Evolutionary conservation across 2,888 invertebrate genomes (phyloP), one percentile per base, ranked within the genome.

Genomic region (Tenthredo scrophulariae): DNA sequence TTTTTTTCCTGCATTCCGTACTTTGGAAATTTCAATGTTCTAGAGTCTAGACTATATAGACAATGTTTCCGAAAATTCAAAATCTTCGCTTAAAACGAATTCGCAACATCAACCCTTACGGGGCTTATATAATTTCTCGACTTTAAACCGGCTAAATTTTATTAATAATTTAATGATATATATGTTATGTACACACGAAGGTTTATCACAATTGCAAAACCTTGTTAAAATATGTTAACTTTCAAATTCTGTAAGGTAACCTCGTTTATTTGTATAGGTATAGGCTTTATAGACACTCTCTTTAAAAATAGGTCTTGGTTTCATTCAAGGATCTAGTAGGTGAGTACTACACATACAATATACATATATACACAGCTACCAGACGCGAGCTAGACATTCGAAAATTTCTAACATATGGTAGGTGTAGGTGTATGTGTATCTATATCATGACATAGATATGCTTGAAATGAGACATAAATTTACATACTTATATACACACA

Each of bases 271-370:
- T 22, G 22, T 58, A 58, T 62, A 62, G 18, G 0, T 62, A 62
- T 62, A 62, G 13, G 3, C 62, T 4, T 29, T 26, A 62, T 26
- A 62, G 3, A 67, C 67, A 13, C 67, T 67, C 89, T 90, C 89
- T 91, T 91, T 91, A 91, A 91, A 91, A 91, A 91, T 91, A 91
- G 91, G 67, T 67, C 67, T 67, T 67, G 87, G 90, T 88, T 91
- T 91, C 91, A 91, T 92, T 91, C 91, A 91, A 91, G 91, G 91
- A 91, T 91, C 90, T 74, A 18, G 18, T 50, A 50, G 18, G 7
- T 54, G 7, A 6, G 18, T 50, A 50, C 18, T 37, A 9, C 26
- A 88, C 87, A 18, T 50, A 50, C 18, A 18, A 50, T 50, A 50
- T 54, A 54, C 7, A 54, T 54, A 7, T 50, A 50, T 18, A 6